These are phyloP conservation scores for Pollachius pollachius DNA, from an alignment of 2,113 vertebrate genomes.

Conservation along the genomic window DNA sequence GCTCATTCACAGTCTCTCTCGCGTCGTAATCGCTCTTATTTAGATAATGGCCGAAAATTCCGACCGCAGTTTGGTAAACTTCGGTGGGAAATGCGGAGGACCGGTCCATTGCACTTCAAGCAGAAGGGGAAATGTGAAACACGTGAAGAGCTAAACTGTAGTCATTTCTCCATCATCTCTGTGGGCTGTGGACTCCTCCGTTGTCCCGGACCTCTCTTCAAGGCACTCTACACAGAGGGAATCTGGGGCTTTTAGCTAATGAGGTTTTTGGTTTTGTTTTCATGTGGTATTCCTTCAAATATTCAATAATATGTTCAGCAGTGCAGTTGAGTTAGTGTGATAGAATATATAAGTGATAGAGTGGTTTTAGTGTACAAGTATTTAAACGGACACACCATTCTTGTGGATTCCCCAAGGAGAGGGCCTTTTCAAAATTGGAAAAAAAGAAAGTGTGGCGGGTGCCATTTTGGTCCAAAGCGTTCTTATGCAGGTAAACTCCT, in stretches of 20 bases:
- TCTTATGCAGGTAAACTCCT: slow-evolving; percentile 25
- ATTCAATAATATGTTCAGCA: no score
- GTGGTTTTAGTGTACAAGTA: no score
- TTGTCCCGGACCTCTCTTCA: background rate
- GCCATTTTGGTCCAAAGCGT: slow-evolving; percentile 40
- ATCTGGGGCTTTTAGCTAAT: background rate
- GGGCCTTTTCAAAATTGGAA: background rate
- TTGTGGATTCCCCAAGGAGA: no score
- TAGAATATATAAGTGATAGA: no score
- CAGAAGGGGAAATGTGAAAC: slow-evolving; percentile 67
- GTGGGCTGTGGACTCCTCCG: slow-evolving; percentile 3
- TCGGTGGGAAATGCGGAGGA: slow-evolving; percentile 49
- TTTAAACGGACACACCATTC: no score
- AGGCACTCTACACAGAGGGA: background rate
- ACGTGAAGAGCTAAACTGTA: slow-evolving; percentile 48
- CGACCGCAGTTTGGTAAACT: slow-evolving; percentile 66
- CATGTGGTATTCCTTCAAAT: no score
- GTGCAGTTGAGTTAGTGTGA: no score
- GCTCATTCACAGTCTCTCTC: slow-evolving; percentile 12
- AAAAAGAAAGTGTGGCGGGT: slow-evolving; percentile 43
- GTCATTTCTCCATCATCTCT: slow-evolving; percentile 51
- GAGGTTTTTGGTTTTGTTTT: background rate
- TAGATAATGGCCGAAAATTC: slow-evolving; percentile 51
- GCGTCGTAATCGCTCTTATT: slow-evolving; percentile 39
- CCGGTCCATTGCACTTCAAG: slow-evolving; percentile 56